phyloP scores from a whole-genome alignment of 2,113 vertebrate species.

The Mus pahari region DNA sequence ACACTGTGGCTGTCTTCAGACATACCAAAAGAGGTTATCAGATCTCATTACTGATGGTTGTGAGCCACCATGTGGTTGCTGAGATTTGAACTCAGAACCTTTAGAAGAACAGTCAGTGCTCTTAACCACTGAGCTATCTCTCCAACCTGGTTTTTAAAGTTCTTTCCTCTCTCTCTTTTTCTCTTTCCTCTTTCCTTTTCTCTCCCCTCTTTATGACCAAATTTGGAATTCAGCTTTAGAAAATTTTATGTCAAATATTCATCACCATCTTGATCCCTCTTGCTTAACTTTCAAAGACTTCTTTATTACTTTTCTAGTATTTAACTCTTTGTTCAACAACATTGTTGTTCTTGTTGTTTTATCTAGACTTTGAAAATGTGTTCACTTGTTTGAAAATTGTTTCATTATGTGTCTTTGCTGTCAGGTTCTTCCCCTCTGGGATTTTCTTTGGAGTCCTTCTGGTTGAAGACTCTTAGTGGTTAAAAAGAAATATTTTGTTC shows the following conservation, averaged over 20 bases:
- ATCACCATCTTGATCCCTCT: background rate
- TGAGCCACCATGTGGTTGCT: no score
- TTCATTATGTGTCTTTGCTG: background rate
- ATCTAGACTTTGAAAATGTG: background rate
- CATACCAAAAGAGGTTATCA: no score
- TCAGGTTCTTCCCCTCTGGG: background rate
- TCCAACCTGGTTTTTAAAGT: background rate
- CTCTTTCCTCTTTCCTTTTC: background rate
- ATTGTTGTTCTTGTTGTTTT: background rate
- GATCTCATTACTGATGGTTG: no score
- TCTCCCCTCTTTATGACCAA: background rate
- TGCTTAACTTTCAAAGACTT: background rate
- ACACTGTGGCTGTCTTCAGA: no score
- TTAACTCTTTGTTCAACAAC: background rate
- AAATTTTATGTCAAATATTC: background rate
- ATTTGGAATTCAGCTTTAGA: background rate
- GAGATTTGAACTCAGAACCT: no score
- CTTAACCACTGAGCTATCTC: no score
- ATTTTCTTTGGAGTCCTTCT: background rate
- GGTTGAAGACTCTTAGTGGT: background rate
- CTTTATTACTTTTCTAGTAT: background rate
- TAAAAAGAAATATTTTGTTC: background rate
- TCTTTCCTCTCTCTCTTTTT: fast-evolving
- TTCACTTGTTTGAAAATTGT: background rate
- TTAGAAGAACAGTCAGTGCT: no score